Conservation (phyloP, 2,797 vertebrate genomes). For the Orientallactaga sibirica region DNA sequence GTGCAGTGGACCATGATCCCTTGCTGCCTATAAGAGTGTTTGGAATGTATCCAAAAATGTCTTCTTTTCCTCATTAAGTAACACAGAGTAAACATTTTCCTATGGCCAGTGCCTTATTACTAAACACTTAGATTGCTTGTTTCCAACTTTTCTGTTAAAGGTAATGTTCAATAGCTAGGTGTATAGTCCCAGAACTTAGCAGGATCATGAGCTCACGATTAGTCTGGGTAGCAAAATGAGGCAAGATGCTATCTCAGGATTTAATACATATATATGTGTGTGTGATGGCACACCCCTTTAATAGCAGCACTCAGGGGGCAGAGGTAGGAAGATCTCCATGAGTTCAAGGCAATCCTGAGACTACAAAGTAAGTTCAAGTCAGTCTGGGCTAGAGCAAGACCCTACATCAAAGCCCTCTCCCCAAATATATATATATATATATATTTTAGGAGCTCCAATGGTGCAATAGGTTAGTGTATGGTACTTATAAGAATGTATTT, state of each 20-base stretch:
- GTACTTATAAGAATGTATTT: too few species aligned
- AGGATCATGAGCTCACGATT: neutral
- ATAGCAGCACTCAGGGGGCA: too few species aligned
- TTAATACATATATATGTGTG: neutral
- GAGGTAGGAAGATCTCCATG: too few species aligned
- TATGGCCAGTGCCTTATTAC: neutral
- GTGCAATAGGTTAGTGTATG: too few species aligned
- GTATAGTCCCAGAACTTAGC: neutral
- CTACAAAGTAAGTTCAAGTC: too few species aligned
- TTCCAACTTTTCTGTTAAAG: constrained; percentile 24
- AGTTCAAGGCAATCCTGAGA: too few species aligned
- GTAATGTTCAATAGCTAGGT: neutral
- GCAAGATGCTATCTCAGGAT: neutral
- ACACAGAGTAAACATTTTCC: neutral
- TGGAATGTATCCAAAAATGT: neutral
- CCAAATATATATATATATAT: too few species aligned
- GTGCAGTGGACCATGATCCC: neutral
- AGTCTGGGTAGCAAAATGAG: neutral
- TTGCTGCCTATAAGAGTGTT: neutral
- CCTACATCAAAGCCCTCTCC: too few species aligned
- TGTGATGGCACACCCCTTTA: too few species aligned
- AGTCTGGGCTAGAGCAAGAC: too few species aligned
- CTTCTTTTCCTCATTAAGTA: constrained; percentile 24
- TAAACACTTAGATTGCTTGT: neutral
- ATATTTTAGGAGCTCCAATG: too few species aligned